These are phyloP conservation scores for Aethina tumida DNA, from an alignment of 1,140 invertebrate genomes.

Conservation along the genomic window DNA sequence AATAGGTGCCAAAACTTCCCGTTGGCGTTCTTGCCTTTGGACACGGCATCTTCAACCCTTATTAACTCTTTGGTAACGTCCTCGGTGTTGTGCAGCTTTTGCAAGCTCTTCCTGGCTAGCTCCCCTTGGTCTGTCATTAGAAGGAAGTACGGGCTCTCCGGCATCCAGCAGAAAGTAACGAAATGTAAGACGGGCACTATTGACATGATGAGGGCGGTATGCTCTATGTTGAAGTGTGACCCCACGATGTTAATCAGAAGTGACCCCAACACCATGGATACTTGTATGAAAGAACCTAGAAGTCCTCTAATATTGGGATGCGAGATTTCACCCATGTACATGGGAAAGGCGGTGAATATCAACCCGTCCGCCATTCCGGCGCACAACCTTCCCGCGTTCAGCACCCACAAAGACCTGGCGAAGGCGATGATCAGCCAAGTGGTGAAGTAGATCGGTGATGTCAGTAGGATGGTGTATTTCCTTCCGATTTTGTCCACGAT, in stretches of 20 bases:
- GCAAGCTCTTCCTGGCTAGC: constrained; percentile 49
- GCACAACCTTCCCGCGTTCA: constrained; percentile 38
- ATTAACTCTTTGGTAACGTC: constrained; percentile 50
- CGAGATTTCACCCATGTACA: constrained; percentile 57
- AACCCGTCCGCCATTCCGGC: constrained; percentile 55
- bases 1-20: constrained; percentile 1
- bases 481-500: constrained; percentile 49
- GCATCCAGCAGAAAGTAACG: constrained; percentile 54
- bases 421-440: constrained; percentile 53
- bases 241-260: constrained; percentile 57
- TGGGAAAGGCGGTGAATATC: constrained; percentile 50
- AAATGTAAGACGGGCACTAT: constrained; percentile 48
- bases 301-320: constrained; percentile 53
- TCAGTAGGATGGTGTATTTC: constrained; percentile 44
- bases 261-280: constrained; percentile 44
- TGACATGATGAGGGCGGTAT: constrained; percentile 46
- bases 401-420: constrained; percentile 34
- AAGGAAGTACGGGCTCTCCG: constrained; percentile 67
- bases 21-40: neutral
- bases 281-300: constrained; percentile 16
- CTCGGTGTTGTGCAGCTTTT: constrained; percentile 46
- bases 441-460: constrained; percentile 44
- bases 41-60: constrained; percentile 44
- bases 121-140: constrained; percentile 45
- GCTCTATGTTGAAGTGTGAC: constrained; percentile 44